phyloP scores from a whole-genome alignment of 1,140 invertebrate genomes.

The Lamellibrachia luymesi region DNA sequence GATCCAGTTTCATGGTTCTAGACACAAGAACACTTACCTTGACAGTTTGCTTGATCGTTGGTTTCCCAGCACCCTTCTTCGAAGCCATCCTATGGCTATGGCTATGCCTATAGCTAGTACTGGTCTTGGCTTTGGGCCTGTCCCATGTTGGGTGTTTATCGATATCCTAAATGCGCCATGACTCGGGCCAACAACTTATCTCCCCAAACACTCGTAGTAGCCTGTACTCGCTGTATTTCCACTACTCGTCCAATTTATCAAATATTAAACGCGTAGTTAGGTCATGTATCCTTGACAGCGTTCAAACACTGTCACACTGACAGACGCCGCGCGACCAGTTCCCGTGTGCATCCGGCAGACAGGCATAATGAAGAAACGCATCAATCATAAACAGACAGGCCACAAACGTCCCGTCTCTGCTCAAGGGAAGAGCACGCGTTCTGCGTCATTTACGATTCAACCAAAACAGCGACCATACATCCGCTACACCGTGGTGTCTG shows the following conservation, averaged over 20 bases:
- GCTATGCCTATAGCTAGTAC: not conserved
- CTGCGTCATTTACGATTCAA: not conserved
- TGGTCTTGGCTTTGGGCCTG: not conserved
- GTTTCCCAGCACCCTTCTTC: not conserved
- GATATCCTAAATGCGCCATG: not conserved
- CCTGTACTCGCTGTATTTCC: not conserved
- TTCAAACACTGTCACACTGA: not conserved
- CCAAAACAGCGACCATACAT: not conserved
- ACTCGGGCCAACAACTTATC: not conserved
- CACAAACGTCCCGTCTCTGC: not conserved
- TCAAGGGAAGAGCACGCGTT: not conserved
- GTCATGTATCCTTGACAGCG: not conserved
- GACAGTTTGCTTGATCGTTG: not conserved
- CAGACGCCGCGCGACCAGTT: not conserved
- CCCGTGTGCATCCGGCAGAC: not conserved
- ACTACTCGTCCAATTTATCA: not conserved
- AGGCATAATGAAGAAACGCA: not conserved
- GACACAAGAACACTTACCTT: not conserved
- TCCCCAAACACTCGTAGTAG: not conserved
- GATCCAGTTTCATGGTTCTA: not conserved
- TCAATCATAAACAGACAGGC: not conserved
- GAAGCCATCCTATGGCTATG: not conserved
- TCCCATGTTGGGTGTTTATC: not conserved
- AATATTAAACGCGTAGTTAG: not conserved
- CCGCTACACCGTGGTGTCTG: not conserved